phyloP scores from a whole-genome alignment of 2,888 invertebrate genomes.

The Camptogramma bilineatum region DNA sequence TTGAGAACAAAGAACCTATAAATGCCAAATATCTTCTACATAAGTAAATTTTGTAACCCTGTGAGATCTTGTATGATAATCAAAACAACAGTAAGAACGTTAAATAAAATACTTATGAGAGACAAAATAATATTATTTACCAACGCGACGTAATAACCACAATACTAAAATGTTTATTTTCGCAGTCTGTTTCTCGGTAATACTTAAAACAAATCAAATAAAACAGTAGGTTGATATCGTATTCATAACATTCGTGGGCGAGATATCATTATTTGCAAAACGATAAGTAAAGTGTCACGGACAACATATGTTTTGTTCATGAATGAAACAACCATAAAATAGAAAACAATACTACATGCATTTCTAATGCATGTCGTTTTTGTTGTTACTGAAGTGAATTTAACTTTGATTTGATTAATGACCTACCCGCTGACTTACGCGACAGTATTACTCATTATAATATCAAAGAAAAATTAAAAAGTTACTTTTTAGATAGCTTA shows the following conservation, averaged over 20 bases:
- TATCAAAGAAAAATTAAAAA: too few relatives aligned
- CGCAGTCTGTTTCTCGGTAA: neutral
- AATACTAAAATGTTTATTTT: constrained; percentile 1
- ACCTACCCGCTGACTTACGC: too few relatives aligned
- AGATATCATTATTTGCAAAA: constrained; percentile 34
- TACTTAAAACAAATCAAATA: constrained; percentile 22
- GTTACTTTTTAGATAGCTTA: too few relatives aligned
- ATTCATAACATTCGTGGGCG: constrained; percentile 25
- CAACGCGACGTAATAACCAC: neutral
- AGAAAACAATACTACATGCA: neutral
- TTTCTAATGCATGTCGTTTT: too few relatives aligned
- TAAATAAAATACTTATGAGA: neutral
- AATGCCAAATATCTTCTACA: too few relatives aligned
- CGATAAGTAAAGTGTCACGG: constrained; percentile 30
- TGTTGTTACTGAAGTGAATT: too few relatives aligned
- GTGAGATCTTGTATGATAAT: too few relatives aligned
- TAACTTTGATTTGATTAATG: too few relatives aligned
- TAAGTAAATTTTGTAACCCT: too few relatives aligned
- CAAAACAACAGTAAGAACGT: too few relatives aligned
- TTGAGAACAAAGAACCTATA: too few relatives aligned
- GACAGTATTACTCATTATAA: too few relatives aligned
- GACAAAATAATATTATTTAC: neutral
- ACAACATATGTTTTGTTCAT: constrained; percentile 11
- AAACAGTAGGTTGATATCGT: constrained; percentile 16
- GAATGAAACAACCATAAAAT: neutral